Base-by-base conservation (phyloP, 2,888 invertebrate genomes). In the Zhuqinia jingwanae region DNA sequence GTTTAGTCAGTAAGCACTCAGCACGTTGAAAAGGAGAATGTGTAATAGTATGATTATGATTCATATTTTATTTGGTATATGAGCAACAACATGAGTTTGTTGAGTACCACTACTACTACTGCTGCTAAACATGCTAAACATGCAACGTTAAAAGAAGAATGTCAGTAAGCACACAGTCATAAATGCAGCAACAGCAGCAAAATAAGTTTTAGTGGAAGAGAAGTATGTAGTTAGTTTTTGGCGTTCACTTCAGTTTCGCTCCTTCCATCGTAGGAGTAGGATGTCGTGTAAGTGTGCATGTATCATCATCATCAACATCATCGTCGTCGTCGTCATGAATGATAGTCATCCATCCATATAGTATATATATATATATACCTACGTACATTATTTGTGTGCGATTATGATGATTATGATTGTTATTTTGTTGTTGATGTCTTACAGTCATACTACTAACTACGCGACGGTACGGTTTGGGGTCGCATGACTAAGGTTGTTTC, bases 401-500 rank as follows among this genome's bases (percentile, higher is more conserved):
- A n/a, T n/a, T n/a, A n/a, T n/a, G n/a, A 45, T 58, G 13, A 56
- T 60, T 25, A 75, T 83, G 30, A 53, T 75, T 53, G 30, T 75
- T 42, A 58, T 77, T 77, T 68, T 82, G 58, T 68, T 80, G 80
- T n/a, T n/a, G n/a, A n/a, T n/a, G n/a, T 68, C 65, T 45, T 75
- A 82, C 53, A n/a, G n/a, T n/a, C n/a, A n/a, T n/a, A n/a, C n/a
- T n/a, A n/a, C n/a, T n/a, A n/a, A n/a, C n/a, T n/a, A n/a, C n/a
- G n/a, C n/a, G n/a, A n/a, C 45, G 47, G 60, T 76, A 83, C 58
- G 83, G 75, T 83, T 84, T 82, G 68, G 81, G 81, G 77, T 84
- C 68, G 84, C 68, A 84, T 84, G 84, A 84, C 77, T 84, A 84
- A 84, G 84, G 84, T 77, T 63, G 56, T 84, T 65, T 84, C 76